phyloP scores from a whole-genome alignment of 2,888 invertebrate species.

The Thymelicus lineola region DNA sequence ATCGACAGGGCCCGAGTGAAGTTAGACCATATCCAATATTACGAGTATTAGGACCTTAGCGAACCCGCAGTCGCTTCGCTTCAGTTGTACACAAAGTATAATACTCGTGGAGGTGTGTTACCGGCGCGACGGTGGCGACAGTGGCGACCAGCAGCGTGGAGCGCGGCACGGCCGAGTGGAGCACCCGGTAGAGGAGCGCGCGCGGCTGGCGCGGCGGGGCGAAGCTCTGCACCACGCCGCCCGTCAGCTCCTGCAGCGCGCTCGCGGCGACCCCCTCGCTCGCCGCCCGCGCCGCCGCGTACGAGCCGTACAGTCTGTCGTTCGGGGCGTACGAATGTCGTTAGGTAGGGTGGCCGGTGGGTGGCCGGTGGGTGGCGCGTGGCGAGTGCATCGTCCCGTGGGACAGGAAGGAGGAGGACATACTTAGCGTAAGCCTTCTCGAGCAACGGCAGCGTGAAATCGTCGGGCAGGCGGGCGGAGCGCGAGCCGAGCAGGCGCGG shows the following conservation, averaged over 20 bases:
- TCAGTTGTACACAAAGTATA: too few species aligned
- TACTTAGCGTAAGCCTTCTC: slow-evolving; percentile 94
- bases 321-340: too few species aligned
- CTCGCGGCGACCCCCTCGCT: slow-evolving; percentile 86
- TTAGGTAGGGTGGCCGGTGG: too few species aligned
- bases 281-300: slow-evolving; percentile 73
- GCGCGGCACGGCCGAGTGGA: slow-evolving; percentile 89
- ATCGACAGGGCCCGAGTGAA: too few species aligned
- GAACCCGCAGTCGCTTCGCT: too few species aligned
- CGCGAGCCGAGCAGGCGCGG: slow-evolving; percentile 85
- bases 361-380: too few species aligned
- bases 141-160: slow-evolving; percentile 89
- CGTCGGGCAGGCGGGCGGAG: slow-evolving; percentile 67
- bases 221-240: slow-evolving; percentile 91
- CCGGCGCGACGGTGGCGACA: slow-evolving; percentile 64
- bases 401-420: slow-evolving; percentile 46
- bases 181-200: slow-evolving; percentile 87
- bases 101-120: background rate
- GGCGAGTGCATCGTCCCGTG: too few species aligned
- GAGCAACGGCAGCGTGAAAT: slow-evolving; percentile 91
- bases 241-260: slow-evolving; percentile 90
- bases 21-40: too few species aligned
- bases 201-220: slow-evolving; percentile 87
- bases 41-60: too few species aligned
- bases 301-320: slow-evolving; percentile 88